Evolutionary conservation across 2,113 vertebrate genomes (phyloP), one percentile per base, ranked within the genome.

Genomic region (Larimichthys crocea): DNA sequence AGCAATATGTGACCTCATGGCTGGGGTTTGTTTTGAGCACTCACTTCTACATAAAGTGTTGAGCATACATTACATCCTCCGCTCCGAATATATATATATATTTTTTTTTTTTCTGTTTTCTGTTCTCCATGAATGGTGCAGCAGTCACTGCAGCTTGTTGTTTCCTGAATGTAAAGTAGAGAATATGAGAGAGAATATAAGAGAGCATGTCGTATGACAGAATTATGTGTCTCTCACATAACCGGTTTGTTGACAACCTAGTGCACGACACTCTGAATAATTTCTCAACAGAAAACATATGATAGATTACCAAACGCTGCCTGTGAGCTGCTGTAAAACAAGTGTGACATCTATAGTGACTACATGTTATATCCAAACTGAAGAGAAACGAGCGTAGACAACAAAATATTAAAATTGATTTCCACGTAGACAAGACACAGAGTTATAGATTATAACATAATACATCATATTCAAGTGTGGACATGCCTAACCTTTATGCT

Each of bases 401-500:
- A 31, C 42, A 67, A 65, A 68, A 10, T 14, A 29, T 56, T 56
- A 44, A 65, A 68, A 83, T 80, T 17, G 20, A 69, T 82, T 80
- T 71, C 8, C 69, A 46, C 50, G 59, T 71, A 7, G n/a, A 57
- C 12, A 49, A 0, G 10, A 46, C 8, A 22, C 53, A 46, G 15
- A 75, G n/a, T 84, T 72, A 57, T 69, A 66, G 66, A 82, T 86
- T 1, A 87, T 84, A 26, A 40, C 57, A 84, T 79, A 50, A 67
- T 10, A 48, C 29, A 50, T 80, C 46, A 69, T 82, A 49, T 69
- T 74, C 20, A 44, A 55, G 49, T 50, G 80, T 70, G 73, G 83
- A 89, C 83, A 85, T 62, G 75, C 20, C 19, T 89, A 82, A 90
- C 91, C 89, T 93, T 87, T 92, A 70, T 66, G 74, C 66, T 63